Evolutionary conservation across 2,888 invertebrate species (phyloP).

Genomic region (Tipula unca): DNA sequence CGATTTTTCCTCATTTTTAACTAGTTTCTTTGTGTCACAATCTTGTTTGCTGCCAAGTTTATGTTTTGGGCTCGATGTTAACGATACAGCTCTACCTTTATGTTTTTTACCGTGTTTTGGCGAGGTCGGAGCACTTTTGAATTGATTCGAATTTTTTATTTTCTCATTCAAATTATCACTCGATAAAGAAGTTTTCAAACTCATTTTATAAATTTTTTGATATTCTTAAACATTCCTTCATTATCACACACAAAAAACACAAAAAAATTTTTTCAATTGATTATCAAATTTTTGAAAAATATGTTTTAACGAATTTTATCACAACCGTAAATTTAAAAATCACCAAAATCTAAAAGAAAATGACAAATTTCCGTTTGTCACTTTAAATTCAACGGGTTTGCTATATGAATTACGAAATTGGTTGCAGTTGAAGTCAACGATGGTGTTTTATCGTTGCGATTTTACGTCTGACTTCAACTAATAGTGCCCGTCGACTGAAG

Average conservation of each 20-base stretch:
- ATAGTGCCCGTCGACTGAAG: not conserved
- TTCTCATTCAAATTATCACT: not conserved
- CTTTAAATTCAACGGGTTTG: not conserved
- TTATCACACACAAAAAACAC: not conserved
- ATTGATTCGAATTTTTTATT: not conserved
- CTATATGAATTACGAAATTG: not conserved
- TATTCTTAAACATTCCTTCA: not conserved
- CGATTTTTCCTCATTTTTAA: not conserved
- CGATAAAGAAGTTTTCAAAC: not conserved
- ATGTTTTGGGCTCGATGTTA: not conserved
- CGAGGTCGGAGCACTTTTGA: not conserved
- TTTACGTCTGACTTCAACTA: not conserved
- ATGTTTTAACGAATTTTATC: not conserved
- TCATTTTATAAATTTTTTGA: not conserved
- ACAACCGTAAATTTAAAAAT: not conserved
- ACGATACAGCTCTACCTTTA: not conserved
- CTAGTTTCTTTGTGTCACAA: not conserved
- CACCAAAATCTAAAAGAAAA: not conserved
- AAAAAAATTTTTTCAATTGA: not conserved
- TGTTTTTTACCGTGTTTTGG: not conserved
- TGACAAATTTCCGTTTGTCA: not conserved
- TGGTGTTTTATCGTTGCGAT: not conserved
- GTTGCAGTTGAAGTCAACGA: not conserved
- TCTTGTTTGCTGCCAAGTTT: not conserved
- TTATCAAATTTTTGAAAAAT: not conserved